phyloP scores from a whole-genome alignment of 2,797 vertebrate genomes.

The Decapterus maruadsi region DNA sequence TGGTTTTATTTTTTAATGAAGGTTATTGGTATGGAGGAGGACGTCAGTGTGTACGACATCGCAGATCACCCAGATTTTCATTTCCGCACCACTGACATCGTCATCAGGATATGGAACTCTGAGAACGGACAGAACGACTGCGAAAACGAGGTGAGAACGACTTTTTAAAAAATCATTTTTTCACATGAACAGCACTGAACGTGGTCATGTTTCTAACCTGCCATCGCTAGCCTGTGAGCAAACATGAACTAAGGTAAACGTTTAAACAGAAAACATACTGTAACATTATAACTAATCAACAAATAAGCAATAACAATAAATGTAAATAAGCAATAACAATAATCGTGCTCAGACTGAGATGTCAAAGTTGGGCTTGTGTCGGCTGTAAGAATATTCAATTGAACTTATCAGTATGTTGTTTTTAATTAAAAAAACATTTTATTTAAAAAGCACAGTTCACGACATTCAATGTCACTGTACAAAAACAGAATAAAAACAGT shows the following conservation, averaged over 20 bases:
- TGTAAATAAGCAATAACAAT: too few species aligned
- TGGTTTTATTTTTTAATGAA: conserved; percentile 54
- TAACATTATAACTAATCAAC: not conserved
- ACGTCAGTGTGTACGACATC: conserved; percentile 98
- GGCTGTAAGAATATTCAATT: not conserved
- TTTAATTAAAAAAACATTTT: not conserved
- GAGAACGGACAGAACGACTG: conserved; percentile 87
- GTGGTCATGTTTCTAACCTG: not conserved
- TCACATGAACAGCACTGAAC: not conserved
- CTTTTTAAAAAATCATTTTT: not conserved
- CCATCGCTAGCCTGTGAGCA: not conserved
- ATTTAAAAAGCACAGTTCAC: too few species aligned
- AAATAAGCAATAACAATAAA: not conserved
- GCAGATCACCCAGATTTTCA: conserved; percentile 98
- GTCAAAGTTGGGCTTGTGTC: not conserved
- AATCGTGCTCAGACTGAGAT: not conserved
- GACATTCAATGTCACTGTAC: too few species aligned
- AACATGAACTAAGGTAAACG: not conserved
- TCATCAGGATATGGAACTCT: conserved; percentile 95
- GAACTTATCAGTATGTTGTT: not conserved
- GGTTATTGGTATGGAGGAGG: conserved; percentile 94
- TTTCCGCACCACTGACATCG: conserved; percentile 96
- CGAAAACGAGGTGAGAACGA: conserved; percentile 86
- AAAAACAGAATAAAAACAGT: too few species aligned
- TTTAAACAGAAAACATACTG: not conserved